Evolutionary conservation across 2,888 invertebrate species (phyloP), one percentile per base, ranked within the genome.

Genomic region (Himalopsyche japonica): DNA sequence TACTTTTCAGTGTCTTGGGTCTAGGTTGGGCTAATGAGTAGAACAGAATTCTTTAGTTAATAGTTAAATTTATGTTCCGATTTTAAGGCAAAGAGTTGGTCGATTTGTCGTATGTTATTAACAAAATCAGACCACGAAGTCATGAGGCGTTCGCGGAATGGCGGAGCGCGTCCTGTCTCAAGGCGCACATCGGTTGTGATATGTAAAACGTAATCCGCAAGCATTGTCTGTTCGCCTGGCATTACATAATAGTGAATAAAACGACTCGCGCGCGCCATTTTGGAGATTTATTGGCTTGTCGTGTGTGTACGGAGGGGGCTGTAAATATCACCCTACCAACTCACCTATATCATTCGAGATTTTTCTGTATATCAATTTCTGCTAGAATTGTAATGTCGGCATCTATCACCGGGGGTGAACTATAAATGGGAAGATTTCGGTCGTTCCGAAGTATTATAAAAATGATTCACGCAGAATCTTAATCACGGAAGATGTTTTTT

Each of bases 231-330:
- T 81, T 37, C 80, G 76, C 81, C 57, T 48, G n/a, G 78, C 85
- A 80, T 79, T 81, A 77, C 64, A 81, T 86, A 81, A 84, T 81
- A 76, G 27, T 82, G 82, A 86, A 81, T 84, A 84, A 86, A 77
- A 78, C 79, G 81, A 49, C 85, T 86, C 85, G 49, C 76, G 84
- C 76, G 84, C 76, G 83, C 83, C 86, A 84, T 86, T 84, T n/a
- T 20, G 6, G 24, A 79, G 83, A 86, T 84, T 86, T 86, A 86
- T 85, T 30, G 47, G 43, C 49, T 48, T 49, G 78, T 20, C 48
- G 76, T 48, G 81, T 30, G 76, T 76, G 27, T 57, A 57, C 57
- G 57, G 57, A 12, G 57, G 57, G 57, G 57, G 57, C 24, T 57
- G 57, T 57, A 57, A 57, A 57, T 57, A 57, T 57, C 57, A 57